These are phyloP conservation scores for Platysternon megacephalum DNA, from an alignment of 2,113 vertebrate genomes.

Conservation along the genomic window DNA sequence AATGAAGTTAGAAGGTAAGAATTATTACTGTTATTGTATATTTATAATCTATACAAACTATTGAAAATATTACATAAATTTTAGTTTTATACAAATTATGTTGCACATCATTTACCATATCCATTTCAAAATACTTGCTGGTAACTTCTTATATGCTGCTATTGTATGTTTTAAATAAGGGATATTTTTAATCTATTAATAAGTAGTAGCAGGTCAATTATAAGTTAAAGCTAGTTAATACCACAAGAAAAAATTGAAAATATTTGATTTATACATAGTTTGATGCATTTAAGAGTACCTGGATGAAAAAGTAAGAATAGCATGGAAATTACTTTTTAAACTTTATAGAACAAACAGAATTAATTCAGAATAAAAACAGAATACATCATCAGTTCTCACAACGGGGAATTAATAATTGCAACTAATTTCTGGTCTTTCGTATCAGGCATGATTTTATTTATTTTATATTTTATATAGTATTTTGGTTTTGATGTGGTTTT, in stretches of 20 bases:
- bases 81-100: background rate
- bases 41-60: background rate
- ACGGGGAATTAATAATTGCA: background rate
- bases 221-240: background rate
- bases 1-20: slow-evolving; percentile 99
- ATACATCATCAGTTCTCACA: background rate
- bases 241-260: background rate
- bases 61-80: background rate
- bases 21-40: background rate
- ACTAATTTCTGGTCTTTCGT: background rate
- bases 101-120: background rate
- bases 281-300: background rate
- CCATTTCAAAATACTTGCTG: background rate
- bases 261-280: background rate
- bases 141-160: background rate
- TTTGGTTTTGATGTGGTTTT: background rate
- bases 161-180: background rate
- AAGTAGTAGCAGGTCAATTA: background rate
- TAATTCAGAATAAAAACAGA: slow-evolving; percentile 17
- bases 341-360: slow-evolving; percentile 1
- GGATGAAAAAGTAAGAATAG: background rate
- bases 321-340: background rate
- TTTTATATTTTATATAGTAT: background rate
- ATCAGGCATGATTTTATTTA: background rate
- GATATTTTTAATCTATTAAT: background rate